Evolutionary conservation across 2,888 invertebrate species (phyloP), one percentile per base, ranked within the genome.

Genomic region (Drosophila mercatorum): DNA sequence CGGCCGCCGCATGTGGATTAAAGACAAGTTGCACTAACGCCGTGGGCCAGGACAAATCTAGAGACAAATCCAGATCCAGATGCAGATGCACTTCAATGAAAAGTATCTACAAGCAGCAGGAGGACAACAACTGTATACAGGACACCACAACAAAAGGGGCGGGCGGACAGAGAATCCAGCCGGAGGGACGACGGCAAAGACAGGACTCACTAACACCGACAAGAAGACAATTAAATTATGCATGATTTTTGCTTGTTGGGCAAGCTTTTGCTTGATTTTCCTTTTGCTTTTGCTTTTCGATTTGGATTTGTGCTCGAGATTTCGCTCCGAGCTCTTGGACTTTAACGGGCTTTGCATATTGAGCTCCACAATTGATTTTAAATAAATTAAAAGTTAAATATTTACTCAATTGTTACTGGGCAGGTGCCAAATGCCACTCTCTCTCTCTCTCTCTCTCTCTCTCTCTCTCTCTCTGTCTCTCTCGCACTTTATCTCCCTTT

Each of bases 221-320:
- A 81, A 79, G 68, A 88, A 80, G 71, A 77, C 77, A 87, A 89
- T 83, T 83, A 75, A 83, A 83, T 89, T 83, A 83, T 83, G 89
- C 88, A 81, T 59, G 75, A 78, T 83, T 83, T 80, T 80, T 70
- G 52, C 41, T 31, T 17, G 49, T 53, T 44, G 49, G 28, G 60
- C 40, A 60, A 58, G 72, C 64, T 67, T 43, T 77, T 68, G 68
- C 51, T 8, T 38, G 68, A 61, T 68, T 44, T 72, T 66, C 68
- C 46, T 11, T 34, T 44, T 38, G 68, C 64, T 68, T 44, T 72
- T 66, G 71, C 47, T 11, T 34, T 44, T 53, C 55, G 61, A 57
- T 38, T 40, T 28, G 41, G 55, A 40, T 28, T 40, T 41, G n/a
- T 22, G 14, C 5, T 10, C 28, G 3, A 38, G 22, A 10, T 31